Evolutionary conservation across 2,113 vertebrate species (phyloP).

Genomic region (Promerops cafer): DNA sequence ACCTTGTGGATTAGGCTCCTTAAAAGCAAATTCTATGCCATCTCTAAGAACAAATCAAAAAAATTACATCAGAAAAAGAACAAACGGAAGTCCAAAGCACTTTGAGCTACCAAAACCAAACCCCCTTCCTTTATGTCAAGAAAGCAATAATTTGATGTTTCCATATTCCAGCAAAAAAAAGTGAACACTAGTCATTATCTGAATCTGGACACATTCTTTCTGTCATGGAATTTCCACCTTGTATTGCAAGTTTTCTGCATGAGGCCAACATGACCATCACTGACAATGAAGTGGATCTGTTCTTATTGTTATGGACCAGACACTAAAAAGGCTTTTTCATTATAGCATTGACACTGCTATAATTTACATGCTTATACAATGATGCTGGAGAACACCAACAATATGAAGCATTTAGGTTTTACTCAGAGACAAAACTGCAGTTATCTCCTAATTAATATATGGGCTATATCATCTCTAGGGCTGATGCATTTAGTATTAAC

Average conservation of each 20-base stretch:
- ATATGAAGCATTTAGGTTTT: not conserved
- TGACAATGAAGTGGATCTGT: not conserved
- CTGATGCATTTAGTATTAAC: not conserved
- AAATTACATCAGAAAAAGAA: not conserved
- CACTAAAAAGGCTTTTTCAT: not conserved
- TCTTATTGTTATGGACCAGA: not conserved
- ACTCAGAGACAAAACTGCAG: not conserved
- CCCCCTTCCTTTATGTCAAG: not conserved
- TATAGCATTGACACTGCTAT: not conserved
- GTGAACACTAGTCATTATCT: not conserved
- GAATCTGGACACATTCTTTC: not conserved
- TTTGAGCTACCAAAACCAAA: not conserved
- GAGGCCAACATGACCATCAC: not conserved
- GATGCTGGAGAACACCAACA: not conserved
- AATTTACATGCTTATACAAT: not conserved
- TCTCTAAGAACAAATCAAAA: constrained; percentile 76
- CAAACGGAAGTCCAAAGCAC: not conserved
- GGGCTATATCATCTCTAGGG: not conserved
- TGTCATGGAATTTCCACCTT: not conserved
- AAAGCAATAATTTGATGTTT: not conserved
- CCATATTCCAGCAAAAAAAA: not conserved
- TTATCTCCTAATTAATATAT: not conserved
- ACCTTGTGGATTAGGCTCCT: constrained; percentile 96
- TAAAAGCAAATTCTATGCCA: constrained; percentile 98
- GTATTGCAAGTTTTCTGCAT: not conserved